These are phyloP conservation scores for Sebastes melanostomus DNA, from an alignment of 2,797 vertebrate genomes.

Conservation along the genomic window DNA sequence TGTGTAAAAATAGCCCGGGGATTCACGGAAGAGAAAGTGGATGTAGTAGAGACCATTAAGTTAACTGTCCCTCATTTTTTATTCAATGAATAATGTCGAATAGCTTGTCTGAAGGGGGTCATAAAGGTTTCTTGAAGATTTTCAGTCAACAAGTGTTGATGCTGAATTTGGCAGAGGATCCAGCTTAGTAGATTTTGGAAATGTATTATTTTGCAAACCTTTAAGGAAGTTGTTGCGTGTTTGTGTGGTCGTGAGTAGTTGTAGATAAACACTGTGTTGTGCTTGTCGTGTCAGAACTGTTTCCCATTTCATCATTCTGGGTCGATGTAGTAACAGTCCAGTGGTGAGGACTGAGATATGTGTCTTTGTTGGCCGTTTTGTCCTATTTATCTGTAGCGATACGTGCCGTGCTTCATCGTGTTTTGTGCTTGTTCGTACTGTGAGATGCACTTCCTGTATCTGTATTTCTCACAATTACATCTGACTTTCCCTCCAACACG, in stretches of 20 bases:
- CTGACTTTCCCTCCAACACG: conserved; percentile 69
- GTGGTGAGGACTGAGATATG: not conserved
- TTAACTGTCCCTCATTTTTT: not conserved
- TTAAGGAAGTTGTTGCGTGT: conserved; percentile 39
- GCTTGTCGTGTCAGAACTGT: not conserved
- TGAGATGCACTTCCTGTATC: conserved; percentile 48
- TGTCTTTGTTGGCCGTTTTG: not conserved
- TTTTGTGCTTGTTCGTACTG: conserved; percentile 16
- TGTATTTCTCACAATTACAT: conserved; percentile 55
- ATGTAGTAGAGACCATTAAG: not conserved
- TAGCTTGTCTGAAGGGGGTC: conserved; percentile 42
- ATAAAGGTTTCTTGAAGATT: not conserved
- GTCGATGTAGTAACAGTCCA: not conserved
- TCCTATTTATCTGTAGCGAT: not conserved
- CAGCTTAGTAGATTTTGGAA: not conserved
- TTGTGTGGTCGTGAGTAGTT: conserved; percentile 10
- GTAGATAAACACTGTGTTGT: not conserved
- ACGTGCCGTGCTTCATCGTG: conserved; percentile 1
- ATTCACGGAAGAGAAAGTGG: conserved; percentile 48
- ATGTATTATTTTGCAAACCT: not conserved
- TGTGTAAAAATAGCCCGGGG: conserved; percentile 54
- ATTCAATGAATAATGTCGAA: not conserved
- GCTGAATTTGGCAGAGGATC: not conserved
- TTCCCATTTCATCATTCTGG: not conserved
- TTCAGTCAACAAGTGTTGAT: conserved; percentile 3